Base-by-base conservation (phyloP, 2,888 invertebrate species). In the Agrochola litura region DNA sequence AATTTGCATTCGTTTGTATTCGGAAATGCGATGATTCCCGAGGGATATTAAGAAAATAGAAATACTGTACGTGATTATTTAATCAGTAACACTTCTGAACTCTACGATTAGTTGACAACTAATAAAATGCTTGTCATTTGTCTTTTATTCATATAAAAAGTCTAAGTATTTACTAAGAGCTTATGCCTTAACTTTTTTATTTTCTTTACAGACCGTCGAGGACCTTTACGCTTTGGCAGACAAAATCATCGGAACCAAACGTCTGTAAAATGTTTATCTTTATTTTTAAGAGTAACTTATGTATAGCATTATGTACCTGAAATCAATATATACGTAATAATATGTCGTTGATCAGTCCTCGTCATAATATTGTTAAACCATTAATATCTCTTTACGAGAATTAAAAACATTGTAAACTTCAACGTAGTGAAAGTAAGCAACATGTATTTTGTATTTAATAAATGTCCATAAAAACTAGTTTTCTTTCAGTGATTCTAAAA, bases 191-290 rank as follows among this genome's bases (percentile, higher is more conserved):
- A 19, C 10, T 37, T 49, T 80, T 76, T 67, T 77, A 61, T 78
- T 88, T 91, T 87, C 16, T 89, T 97, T 97, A 68, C 97, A 98
- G 98, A 97, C 97, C 6, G 98, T 98, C 69, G 97, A 98, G 87
- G 98, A 98, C 89, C 95, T 98, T 88, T 98, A 98, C 91, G 93
- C 95, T 19, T 93, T 98, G 86, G 98, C 98, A 6, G 97, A 98
- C 91, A 97, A 97, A 92, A 98, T 98, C 66, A 97, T 98, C 74
- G 98, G 96, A 88, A 93, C 92, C 4, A 96, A 96, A 91, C 95
- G 96, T 81, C 82, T 95, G 58, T 95, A 91, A 91, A 77, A 66
- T 43, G 5, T 52, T 58, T 63, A 12, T 84, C 73, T 86, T 85
- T 80, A 79, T 85, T 84, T 86, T 77, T 88, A 89, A 89, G 91